Evolutionary conservation across 1,140 invertebrate species (phyloP).

Genomic region (Magallana ariakensis): DNA sequence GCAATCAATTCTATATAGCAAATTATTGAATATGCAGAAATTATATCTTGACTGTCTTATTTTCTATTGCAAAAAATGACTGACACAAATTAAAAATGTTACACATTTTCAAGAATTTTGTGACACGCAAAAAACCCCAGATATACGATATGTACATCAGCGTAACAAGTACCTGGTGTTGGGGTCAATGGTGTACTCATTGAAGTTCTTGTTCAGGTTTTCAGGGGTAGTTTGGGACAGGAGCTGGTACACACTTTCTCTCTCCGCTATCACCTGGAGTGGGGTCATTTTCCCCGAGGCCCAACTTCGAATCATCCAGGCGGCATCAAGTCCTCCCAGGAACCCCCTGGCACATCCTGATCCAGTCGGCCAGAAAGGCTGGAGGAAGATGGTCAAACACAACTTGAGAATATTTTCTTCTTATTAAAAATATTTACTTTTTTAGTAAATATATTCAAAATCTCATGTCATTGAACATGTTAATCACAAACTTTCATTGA

Average conservation of each 20-base stretch:
- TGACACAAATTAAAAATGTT: no score
- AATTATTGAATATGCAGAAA: no score
- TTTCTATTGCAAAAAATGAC: no score
- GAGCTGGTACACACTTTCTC: slow-evolving; percentile 95
- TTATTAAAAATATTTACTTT: no score
- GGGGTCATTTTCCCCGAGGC: slow-evolving; percentile 82
- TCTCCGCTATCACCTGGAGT: slow-evolving; percentile 89
- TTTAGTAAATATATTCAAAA: background rate
- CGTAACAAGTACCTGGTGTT: slow-evolving; percentile 81
- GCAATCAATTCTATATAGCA: no score
- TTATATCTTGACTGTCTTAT: no score
- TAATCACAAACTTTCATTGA: no score
- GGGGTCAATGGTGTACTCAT: slow-evolving; percentile 93
- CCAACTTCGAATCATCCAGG: slow-evolving; percentile 96
- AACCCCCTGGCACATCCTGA: slow-evolving; percentile 98
- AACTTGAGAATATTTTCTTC: background rate
- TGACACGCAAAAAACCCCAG: no score
- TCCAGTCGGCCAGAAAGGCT: slow-evolving; percentile 99
- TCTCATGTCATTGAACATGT: no score
- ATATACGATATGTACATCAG: no score
- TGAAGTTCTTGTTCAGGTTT: slow-evolving; percentile 93
- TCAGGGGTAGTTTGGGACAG: slow-evolving; percentile 97
- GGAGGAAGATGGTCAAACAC: slow-evolving; percentile 70
- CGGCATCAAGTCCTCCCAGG: slow-evolving; percentile 95
- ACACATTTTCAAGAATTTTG: no score